Evolutionary conservation across 2,888 invertebrate species (phyloP).

Genomic region (Eristalinus aeneus): DNA sequence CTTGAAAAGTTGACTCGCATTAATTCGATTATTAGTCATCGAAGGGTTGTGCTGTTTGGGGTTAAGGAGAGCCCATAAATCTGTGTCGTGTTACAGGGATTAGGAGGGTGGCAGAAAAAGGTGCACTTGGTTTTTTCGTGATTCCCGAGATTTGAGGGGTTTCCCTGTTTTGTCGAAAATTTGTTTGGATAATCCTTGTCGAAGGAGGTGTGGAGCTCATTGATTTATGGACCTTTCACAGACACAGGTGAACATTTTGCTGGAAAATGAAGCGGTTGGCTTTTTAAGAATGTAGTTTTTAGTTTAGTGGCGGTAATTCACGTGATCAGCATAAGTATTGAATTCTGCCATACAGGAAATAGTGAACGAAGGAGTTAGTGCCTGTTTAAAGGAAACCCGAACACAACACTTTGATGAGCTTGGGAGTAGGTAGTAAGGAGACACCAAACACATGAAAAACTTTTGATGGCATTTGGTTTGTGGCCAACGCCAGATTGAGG

Average conservation of each 20-base stretch:
- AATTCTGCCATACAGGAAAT: no score
- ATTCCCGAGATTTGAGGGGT: neutral
- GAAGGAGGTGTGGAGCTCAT: neutral
- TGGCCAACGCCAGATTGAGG: no score
- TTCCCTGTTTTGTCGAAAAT: neutral
- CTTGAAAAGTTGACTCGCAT: constrained; percentile 20
- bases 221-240: neutral
- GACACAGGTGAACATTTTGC: neutral
- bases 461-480: no score
- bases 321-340: neutral
- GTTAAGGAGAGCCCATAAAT: constrained; percentile 11
- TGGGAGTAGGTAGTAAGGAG: no score
- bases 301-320: neutral
- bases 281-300: neutral
- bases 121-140: neutral
- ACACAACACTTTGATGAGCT: no score
- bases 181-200: constrained; percentile 13
- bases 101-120: neutral
- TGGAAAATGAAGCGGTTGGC: neutral
- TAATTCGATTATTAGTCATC: constrained; percentile 39
- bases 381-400: no score
- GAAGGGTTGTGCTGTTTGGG: constrained; percentile 36
- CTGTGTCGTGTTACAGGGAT: neutral
- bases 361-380: no score
- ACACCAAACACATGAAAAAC: no score